Base-by-base conservation (phyloP, 2,888 invertebrate genomes). In the Zaprionus obscuricornis region DNA sequence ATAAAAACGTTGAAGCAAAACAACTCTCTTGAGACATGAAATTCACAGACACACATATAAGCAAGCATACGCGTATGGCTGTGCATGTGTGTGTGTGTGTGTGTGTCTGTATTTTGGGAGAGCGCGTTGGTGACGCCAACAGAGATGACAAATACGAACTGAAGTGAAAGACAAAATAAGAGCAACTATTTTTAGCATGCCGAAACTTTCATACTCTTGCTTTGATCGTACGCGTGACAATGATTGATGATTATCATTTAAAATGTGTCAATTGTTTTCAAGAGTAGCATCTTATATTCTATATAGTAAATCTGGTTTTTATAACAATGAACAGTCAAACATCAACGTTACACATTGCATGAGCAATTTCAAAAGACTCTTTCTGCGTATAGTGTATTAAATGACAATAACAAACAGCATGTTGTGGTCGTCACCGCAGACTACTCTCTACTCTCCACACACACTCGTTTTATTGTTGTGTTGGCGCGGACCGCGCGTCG, bases 101-200 rank as follows among this genome's bases (percentile, higher is more conserved):
- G 22, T 7, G 29, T 36, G 5, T 11, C 11, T 27, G 22, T 43
- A 11, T 10, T 29, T 31, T 7, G 10, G 33, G 40, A 26, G 55
- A 68, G 68, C 64, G 58, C 39, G 27, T 26, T 47, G 14, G 33
- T 20, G 33, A 55, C 40, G 24, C 40, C 22, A 22, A 24, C 34
- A 64, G 54, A 56, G 59, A 69, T 60, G 65, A 73, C 66, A 57
- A 39, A 54, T 39, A 66, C 39, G 37, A 56, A 69, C 27, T 46
- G 40, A 8, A 40, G 60, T 43, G 26, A 26, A 4, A 59, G 5
- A 29, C n/a, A 27, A 17, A 16, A 42, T 7, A 14, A 20, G 16
- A 6, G 18, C 13, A 5, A 8, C 22, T n/a, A n/a, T n/a, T n/a
- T n/a, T n/a, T n/a, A n/a, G n/a, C n/a, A n/a, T n/a, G n/a, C n/a